Evolutionary conservation across 1,140 invertebrate genomes (phyloP).

Genomic region (Drosophila leontia): DNA sequence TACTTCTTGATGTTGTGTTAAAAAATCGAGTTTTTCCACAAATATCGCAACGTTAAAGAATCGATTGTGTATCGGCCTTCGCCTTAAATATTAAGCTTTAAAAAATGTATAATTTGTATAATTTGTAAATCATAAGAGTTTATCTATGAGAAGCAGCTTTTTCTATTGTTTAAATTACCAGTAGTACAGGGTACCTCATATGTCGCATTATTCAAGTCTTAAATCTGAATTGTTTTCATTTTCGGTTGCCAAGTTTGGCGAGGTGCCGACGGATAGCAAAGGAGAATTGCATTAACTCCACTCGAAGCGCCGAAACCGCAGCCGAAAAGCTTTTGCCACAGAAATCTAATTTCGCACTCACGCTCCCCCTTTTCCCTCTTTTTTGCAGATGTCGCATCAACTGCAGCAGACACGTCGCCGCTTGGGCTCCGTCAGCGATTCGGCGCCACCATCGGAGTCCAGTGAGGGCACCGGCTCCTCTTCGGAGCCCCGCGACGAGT

Average conservation of each 20-base stretch:
- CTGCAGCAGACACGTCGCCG: slow-evolving; percentile 79
- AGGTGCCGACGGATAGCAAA: slow-evolving; percentile 41
- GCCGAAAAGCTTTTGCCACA: slow-evolving; percentile 73
- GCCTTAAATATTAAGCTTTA: too few relatives aligned
- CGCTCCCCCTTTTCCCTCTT: not conserved
- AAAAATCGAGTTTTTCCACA: too few relatives aligned
- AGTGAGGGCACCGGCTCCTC: slow-evolving; percentile 83
- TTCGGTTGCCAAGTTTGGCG: slow-evolving; percentile 40
- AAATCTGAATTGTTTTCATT: slow-evolving; percentile 25
- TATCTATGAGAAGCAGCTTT: not conserved
- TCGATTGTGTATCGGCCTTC: too few relatives aligned
- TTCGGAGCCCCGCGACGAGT: slow-evolving; percentile 75
- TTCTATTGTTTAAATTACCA: not conserved
- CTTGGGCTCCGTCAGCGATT: slow-evolving; percentile 81
- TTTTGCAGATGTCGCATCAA: slow-evolving; percentile 75
- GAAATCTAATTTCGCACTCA: slow-evolving; percentile 71
- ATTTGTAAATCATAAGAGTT: not conserved
- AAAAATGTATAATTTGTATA: too few relatives aligned
- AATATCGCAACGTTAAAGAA: too few relatives aligned
- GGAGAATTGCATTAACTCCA: slow-evolving; percentile 50
- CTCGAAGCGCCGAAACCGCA: slow-evolving; percentile 29
- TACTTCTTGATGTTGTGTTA: too few relatives aligned
- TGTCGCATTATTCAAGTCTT: not conserved
- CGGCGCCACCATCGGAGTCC: slow-evolving; percentile 82
- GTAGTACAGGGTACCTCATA: not conserved